Percentiles rank a stretch among this genome's conserved stretches.
These are phyloP conservation scores for Arctia plantaginis DNA, from an alignment of 2,888 invertebrate genomes.

Conservation along the genomic window DNA sequence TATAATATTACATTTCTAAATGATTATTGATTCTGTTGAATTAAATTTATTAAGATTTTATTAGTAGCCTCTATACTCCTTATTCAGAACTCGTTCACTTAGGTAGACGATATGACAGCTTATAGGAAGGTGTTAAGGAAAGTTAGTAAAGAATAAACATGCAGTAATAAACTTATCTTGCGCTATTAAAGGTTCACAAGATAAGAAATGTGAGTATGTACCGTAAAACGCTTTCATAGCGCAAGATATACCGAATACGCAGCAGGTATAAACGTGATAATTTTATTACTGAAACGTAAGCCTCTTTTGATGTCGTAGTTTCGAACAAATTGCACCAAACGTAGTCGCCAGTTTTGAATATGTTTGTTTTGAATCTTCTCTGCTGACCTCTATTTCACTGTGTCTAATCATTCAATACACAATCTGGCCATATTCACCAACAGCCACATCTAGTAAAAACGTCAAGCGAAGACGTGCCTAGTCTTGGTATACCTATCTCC, in stretches of 20 bases:
- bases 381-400: neutral
- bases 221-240: conserved; percentile 31
- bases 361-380: neutral
- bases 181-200: conserved; percentile 38
- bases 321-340: neutral
- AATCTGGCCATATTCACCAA: neutral
- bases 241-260: neutral
- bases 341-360: neutral
- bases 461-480: neutral
- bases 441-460: neutral
- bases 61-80: neutral
- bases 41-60: neutral
- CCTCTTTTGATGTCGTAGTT: neutral
- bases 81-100: neutral
- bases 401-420: neutral
- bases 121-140: neutral
- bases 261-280: neutral
- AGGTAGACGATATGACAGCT: neutral
- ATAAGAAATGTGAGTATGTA: conserved; percentile 34
- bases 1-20: neutral
- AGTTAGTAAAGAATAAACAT: conserved; percentile 13
- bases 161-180: conserved; percentile 32
- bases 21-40: neutral
- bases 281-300: neutral
- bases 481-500: neutral